A percentile compares a stretch with the other conserved stretches of the same genome.
These are phyloP conservation scores for Protobothrops mucrosquamatus DNA, from an alignment of 2,113 vertebrate genomes.

Conservation along the genomic window DNA sequence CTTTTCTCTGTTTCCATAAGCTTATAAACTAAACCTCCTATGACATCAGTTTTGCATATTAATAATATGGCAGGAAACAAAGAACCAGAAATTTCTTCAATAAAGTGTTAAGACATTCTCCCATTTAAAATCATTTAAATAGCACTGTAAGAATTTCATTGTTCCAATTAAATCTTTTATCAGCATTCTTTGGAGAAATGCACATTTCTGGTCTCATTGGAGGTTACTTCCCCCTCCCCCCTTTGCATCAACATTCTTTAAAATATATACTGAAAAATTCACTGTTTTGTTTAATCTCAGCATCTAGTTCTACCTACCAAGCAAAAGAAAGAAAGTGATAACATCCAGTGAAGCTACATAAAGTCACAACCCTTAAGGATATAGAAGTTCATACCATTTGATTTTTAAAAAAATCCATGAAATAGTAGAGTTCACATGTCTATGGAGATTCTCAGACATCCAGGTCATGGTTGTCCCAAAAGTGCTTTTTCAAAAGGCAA, in stretches of 20 bases:
- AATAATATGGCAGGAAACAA: background rate
- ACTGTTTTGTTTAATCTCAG: constrained; percentile 42
- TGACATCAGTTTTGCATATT: background rate
- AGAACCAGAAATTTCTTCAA: constrained; percentile 24
- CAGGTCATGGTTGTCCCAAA: background rate
- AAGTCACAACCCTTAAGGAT: constrained; percentile 37
- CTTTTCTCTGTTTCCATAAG: background rate
- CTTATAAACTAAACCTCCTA: background rate
- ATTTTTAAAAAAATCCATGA: constrained; percentile 33
- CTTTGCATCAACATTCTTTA: background rate
- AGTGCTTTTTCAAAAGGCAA: background rate
- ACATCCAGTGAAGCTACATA: constrained; percentile 27
- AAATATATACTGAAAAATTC: constrained; percentile 37
- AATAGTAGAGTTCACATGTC: constrained; percentile 31
- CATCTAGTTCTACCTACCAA: background rate
- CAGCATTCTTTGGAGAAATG: constrained; percentile 42
- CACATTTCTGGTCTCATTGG: constrained; percentile 36
- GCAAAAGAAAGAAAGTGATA: constrained; percentile 38
- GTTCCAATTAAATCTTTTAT: constrained; percentile 44
- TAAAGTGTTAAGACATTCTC: constrained; percentile 14
- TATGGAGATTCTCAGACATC: background rate
- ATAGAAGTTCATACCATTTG: constrained; percentile 42
- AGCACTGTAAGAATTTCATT: constrained; percentile 24
- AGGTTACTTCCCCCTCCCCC: constrained; percentile 1
- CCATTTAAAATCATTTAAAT: constrained; percentile 42